phyloP scores from a whole-genome alignment of 1,140 invertebrate species.

The Drosophila miranda region DNA sequence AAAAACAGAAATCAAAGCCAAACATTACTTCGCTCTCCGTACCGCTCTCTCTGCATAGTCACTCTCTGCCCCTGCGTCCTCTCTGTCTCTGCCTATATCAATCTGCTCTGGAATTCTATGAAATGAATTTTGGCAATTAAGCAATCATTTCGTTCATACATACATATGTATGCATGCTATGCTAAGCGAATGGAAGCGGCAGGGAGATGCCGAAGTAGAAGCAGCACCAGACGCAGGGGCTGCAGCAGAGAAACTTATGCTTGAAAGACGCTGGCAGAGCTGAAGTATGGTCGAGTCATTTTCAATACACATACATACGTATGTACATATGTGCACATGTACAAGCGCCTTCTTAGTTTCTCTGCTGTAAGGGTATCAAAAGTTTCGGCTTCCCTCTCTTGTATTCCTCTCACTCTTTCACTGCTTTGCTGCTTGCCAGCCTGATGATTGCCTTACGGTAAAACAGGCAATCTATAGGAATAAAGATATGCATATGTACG shows the following conservation, averaged over 20 bases:
- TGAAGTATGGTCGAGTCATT: slow-evolving; percentile 2
- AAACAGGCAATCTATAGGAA: slow-evolving; percentile 45
- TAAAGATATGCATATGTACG: slow-evolving; percentile 50
- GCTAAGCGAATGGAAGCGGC: slow-evolving; percentile 4
- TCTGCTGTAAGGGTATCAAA: no score
- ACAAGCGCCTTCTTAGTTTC: no score
- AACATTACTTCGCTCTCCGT: background rate
- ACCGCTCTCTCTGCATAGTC: no score
- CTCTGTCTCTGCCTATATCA: background rate
- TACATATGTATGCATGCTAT: slow-evolving; percentile 1
- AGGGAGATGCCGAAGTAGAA: background rate
- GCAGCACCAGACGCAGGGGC: no score
- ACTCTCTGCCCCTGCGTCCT: background rate
- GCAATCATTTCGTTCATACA: slow-evolving; percentile 41
- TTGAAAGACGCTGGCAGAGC: slow-evolving; percentile 23
- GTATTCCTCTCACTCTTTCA: no score
- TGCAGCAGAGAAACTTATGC: slow-evolving; percentile 7
- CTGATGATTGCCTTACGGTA: slow-evolving; percentile 47
- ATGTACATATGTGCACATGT: no score
- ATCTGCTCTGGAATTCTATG: slow-evolving; percentile 18
- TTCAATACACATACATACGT: no score
- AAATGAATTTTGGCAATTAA: slow-evolving; percentile 55
- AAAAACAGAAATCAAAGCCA: slow-evolving; percentile 3
- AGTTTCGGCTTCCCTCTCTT: no score
- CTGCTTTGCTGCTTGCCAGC: slow-evolving; percentile 11